phyloP scores from a whole-genome alignment of 2,113 vertebrate genomes.

The Balaenoptera acutorostrata region DNA sequence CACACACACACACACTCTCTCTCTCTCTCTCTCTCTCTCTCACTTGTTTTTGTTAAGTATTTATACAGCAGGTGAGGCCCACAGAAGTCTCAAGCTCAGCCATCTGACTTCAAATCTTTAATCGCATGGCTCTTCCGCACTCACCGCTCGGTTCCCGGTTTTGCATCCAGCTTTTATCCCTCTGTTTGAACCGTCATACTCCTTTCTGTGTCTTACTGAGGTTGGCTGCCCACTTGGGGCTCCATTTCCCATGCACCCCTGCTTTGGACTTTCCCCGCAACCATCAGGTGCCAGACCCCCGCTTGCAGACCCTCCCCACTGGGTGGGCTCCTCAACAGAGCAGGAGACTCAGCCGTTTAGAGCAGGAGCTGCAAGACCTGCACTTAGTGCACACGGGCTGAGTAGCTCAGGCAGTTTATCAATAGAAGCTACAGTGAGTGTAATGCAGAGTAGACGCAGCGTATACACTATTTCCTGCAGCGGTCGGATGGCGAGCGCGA shows the following conservation, averaged over 20 bases:
- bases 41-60: not conserved
- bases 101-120: not conserved
- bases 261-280: too few relatives aligned
- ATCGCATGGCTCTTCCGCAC: not conserved
- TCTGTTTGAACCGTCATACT: not conserved
- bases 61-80: not conserved
- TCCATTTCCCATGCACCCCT: not conserved
- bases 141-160: not conserved
- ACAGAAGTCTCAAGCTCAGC: not conserved
- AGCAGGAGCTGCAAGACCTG: not conserved
- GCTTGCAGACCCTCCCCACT: not conserved
- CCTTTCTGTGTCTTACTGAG: not conserved
- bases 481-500: accelerated
- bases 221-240: not conserved
- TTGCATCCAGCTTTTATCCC: too few relatives aligned
- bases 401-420: not conserved
- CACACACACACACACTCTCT: accelerated
- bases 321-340: not conserved
- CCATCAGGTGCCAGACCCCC: not conserved
- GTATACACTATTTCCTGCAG: not conserved
- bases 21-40: too few relatives aligned
- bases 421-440: not conserved
- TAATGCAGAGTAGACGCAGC: not conserved
- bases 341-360: not conserved
- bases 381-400: not conserved